Evolutionary conservation across 2,797 vertebrate species (phyloP), one percentile per base, ranked within the genome.

Genomic region (Tangara arthus): DNA sequence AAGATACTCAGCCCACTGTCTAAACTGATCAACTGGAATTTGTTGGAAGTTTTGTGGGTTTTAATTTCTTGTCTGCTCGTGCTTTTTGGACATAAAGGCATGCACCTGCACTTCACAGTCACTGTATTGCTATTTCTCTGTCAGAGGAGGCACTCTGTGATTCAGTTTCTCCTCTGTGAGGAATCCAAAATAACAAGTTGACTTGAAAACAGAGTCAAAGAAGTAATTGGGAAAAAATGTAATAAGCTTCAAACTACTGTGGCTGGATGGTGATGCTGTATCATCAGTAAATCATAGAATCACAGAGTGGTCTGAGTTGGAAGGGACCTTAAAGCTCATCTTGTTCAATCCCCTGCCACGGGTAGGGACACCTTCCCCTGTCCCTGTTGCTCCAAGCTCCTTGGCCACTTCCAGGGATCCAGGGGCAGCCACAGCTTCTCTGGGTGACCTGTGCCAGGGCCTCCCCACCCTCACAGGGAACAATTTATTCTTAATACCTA

Each of bases 131-230:
- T 79, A 19, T 90, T 92, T 28, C 49, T 75, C 30, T 39, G 37
- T 5, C 32, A 76, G 66, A 61, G 57, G 46, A 83, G 44, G 39
- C 17, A 2, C 72, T 71, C 8, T 3, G 0, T 92, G 84, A 93
- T 94, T 95, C 93, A 93, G 3, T 46, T 66, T 84, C 82, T 94
- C 61, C 72, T 76, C 68, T 39, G 11, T 32, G 61, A 75, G 65
- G 82, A 86, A 75, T 76, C 90, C 55, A 37, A 91, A 96, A 64
- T 35, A 73, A 77, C 56, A 82, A 78, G 56, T 47, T 70, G 41
- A 42, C 35, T 55, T 71, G 68, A 89, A 92, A 75, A 42, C 41
- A 46, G 44, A 32, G 28, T 44, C 50, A 37, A 35, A 78, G 63
- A 86, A 85, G 49, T 85, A 87, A 89, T 61, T 49, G 72, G 72